Conservation (phyloP, 2,888 invertebrate species). For the Cryptocephalus moraei region DNA sequence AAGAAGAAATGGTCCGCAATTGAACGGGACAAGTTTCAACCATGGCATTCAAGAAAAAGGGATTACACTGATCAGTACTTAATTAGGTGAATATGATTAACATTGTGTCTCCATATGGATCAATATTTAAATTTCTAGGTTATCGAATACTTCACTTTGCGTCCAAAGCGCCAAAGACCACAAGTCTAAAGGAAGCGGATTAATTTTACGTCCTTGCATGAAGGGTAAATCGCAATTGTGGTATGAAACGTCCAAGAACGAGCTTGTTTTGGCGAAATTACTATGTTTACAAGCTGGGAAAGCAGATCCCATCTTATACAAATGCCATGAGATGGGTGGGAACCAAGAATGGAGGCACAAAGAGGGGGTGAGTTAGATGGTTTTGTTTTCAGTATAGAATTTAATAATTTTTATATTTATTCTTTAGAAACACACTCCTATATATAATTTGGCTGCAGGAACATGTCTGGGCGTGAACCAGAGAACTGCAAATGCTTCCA, state of each 20-base stretch:
- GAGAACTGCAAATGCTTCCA: conserved; percentile 36
- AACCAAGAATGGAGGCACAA: conserved; percentile 88
- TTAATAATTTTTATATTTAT: conserved; percentile 2
- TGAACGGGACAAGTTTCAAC: conserved; percentile 58
- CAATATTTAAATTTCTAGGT: conserved; percentile 30
- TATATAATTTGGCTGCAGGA: conserved; percentile 81
- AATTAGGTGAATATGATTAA: conserved; percentile 35
- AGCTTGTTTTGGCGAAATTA: conserved; percentile 72
- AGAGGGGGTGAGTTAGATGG: conserved; percentile 46
- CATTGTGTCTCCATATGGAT: not conserved
- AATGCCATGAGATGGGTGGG: conserved; percentile 88
- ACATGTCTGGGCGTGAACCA: conserved; percentile 60
- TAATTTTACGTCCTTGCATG: conserved; percentile 62
- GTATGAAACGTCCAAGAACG: conserved; percentile 75
- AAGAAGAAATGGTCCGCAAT: conserved; percentile 52
- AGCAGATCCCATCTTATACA: conserved; percentile 59
- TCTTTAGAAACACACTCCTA: conserved; percentile 57
- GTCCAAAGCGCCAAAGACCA: conserved; percentile 67
- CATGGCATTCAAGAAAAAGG: conserved; percentile 73
- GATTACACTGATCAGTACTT: conserved; percentile 65
- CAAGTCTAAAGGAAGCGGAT: conserved; percentile 65
- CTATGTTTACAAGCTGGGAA: conserved; percentile 74
- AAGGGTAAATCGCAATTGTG: conserved; percentile 68
- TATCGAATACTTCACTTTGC: conserved; percentile 65
- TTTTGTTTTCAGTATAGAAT: not conserved